phyloP scores from a whole-genome alignment of 2,113 vertebrate species.

The Leuciscus idus region DNA sequence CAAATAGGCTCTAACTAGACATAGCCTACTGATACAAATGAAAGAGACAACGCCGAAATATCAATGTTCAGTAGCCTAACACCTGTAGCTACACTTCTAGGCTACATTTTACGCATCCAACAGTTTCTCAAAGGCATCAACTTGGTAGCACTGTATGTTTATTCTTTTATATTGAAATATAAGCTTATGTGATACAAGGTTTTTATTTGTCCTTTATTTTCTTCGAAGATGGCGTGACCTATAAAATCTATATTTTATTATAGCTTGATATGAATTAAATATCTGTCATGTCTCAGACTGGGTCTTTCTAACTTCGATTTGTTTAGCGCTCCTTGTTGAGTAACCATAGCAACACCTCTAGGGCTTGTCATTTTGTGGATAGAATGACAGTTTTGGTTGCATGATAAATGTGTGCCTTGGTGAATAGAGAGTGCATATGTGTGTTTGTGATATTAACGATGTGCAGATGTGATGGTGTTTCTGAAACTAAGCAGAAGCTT shows the following conservation, averaged over 20 bases:
- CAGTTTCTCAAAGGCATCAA: not conserved
- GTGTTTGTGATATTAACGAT: constrained; percentile 56
- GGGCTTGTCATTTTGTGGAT: constrained; percentile 4
- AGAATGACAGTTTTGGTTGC: constrained; percentile 47
- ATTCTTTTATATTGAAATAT: not conserved
- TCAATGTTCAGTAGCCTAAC: not conserved
- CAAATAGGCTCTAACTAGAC: not conserved
- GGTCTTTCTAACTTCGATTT: constrained; percentile 1
- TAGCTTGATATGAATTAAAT: constrained; percentile 3
- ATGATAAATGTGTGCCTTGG: constrained; percentile 56
- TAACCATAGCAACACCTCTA: constrained; percentile 38
- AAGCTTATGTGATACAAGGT: not conserved
- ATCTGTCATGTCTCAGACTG: not conserved
- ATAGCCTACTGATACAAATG: not conserved
- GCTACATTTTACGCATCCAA: not conserved
- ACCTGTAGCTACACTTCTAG: not conserved
- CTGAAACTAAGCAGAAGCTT: constrained; percentile 65
- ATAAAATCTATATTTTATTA: not conserved
- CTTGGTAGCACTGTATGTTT: not conserved
- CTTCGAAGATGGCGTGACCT: not conserved
- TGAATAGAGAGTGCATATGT: constrained; percentile 44
- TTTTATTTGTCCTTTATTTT: constrained; percentile 3
- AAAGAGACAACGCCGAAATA: not conserved
- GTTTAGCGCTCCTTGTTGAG: constrained; percentile 19
- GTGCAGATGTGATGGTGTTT: constrained; percentile 60